These are phyloP conservation scores for Drosophila pegasa DNA, from an alignment of 2,888 invertebrate genomes.

Conservation along the genomic window DNA sequence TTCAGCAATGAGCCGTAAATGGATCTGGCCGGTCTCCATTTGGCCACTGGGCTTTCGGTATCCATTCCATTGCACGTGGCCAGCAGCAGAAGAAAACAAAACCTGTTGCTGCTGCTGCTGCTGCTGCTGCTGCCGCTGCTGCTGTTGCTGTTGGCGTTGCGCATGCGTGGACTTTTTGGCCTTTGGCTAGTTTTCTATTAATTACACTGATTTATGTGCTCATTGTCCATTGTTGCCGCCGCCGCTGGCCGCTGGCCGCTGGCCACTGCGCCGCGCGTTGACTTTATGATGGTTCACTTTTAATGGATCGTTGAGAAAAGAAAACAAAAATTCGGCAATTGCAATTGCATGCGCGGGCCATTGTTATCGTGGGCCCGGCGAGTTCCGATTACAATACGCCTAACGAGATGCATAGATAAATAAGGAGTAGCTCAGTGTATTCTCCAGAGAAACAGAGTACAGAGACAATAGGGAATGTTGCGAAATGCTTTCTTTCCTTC, in stretches of 20 bases:
- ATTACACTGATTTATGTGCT: conserved; percentile 97
- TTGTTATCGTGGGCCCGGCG: conserved; percentile 54
- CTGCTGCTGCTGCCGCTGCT: conserved; percentile 1
- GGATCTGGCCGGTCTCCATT: conserved; percentile 48
- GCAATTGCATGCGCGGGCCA: conserved; percentile 56
- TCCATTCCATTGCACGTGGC: conserved; percentile 34
- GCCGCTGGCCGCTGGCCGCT: conserved; percentile 38
- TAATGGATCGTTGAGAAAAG: conserved; percentile 57
- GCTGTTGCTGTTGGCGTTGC: conserved; percentile 34
- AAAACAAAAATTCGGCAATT: conserved; percentile 63
- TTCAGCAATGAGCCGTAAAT: conserved; percentile 47
- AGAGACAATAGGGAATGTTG: not conserved
- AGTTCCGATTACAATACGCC: conserved; percentile 49
- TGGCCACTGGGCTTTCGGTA: conserved; percentile 33
- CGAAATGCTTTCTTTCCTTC: conserved; percentile 10
- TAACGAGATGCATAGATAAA: conserved; percentile 44
- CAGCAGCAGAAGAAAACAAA: conserved; percentile 19
- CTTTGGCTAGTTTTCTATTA: conserved; percentile 86
- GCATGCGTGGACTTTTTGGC: conserved; percentile 55
- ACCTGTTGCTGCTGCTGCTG: conserved; percentile 23
- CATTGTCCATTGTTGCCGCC: conserved; percentile 93
- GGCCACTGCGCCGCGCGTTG: conserved; percentile 21
- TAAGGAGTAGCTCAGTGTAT: conserved; percentile 29
- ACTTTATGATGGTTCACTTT: conserved; percentile 70
- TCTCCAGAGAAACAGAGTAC: too few species aligned